Percentiles rank a stretch among this genome's conserved stretches.
These are phyloP conservation scores for Cordilura impudica DNA, from an alignment of 2,888 invertebrate species.

Conservation along the genomic window DNA sequence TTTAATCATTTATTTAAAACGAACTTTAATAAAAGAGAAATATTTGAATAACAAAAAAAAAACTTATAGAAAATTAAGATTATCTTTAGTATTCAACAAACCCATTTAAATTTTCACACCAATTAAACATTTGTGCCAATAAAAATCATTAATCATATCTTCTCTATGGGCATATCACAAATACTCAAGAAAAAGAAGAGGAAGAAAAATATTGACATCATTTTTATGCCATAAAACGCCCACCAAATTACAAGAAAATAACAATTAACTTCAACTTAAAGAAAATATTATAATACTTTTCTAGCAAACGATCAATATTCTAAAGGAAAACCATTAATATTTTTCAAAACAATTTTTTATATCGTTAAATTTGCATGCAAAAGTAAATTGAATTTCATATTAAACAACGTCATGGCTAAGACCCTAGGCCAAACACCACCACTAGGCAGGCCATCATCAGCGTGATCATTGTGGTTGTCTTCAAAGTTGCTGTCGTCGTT, in stretches of 20 bases:
- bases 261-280: constrained; percentile 56
- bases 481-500: background rate
- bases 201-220: constrained; percentile 34
- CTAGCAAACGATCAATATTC: constrained; percentile 51
- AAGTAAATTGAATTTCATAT: constrained; percentile 62
- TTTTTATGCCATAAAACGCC: constrained; percentile 56
- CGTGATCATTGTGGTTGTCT: constrained; percentile 10
- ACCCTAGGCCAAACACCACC: constrained; percentile 53
- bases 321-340: constrained; percentile 55
- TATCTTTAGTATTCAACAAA: too few relatives aligned
- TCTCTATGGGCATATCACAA: background rate
- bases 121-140: constrained; percentile 19
- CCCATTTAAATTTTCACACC: constrained; percentile 53
- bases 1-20: background rate
- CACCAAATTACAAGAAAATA: constrained; percentile 55
- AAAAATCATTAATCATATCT: constrained; percentile 49
- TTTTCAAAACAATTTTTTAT: constrained; percentile 26
- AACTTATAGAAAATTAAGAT: too few relatives aligned
- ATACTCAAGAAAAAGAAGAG: too few relatives aligned
- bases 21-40: background rate
- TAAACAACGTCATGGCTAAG: constrained; percentile 61
- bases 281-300: constrained; percentile 2
- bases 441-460: background rate
- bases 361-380: constrained; percentile 57
- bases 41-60: too few relatives aligned